A percentile compares a stretch with the other conserved stretches of the same genome.
phyloP scores from a whole-genome alignment of 2,113 vertebrate genomes.

The Sebastes schlegelii region DNA sequence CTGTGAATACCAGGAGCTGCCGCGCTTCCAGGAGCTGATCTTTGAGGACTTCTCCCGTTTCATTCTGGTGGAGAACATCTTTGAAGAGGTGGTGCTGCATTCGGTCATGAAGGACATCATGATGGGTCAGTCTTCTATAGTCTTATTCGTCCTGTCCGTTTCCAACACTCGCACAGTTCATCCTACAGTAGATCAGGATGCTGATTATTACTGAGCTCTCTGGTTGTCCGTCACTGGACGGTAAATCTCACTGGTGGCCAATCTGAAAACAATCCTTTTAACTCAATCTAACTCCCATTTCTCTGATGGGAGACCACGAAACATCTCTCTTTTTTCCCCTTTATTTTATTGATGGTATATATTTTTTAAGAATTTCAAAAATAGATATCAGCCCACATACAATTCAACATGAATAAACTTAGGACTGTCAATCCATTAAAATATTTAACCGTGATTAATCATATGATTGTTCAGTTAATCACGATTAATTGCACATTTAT shows the following conservation, averaged over 20 bases:
- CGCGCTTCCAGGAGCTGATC: conserved; percentile 93
- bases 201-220: background rate
- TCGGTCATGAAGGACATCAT: conserved; percentile 97
- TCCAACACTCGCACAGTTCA: background rate
- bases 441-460: no score
- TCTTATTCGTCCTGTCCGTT: background rate
- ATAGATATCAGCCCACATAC: no score
- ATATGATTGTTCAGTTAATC: no score
- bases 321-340: no score
- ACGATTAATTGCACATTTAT: no score
- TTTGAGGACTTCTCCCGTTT: conserved; percentile 94
- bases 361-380: background rate
- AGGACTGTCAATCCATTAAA: no score
- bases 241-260: background rate
- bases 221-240: background rate
- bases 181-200: background rate
- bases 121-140: conserved; percentile 84
- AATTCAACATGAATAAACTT: no score
- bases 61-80: conserved; percentile 94
- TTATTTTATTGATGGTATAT: background rate
- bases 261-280: background rate
- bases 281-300: background rate
- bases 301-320: background rate
- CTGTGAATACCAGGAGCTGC: conserved; percentile 85
- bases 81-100: conserved; percentile 95